A percentile compares a stretch with the other conserved stretches of the same genome.
Evolutionary conservation across 1,140 invertebrate genomes (phyloP).

Genomic region (Bombus terrestris): DNA sequence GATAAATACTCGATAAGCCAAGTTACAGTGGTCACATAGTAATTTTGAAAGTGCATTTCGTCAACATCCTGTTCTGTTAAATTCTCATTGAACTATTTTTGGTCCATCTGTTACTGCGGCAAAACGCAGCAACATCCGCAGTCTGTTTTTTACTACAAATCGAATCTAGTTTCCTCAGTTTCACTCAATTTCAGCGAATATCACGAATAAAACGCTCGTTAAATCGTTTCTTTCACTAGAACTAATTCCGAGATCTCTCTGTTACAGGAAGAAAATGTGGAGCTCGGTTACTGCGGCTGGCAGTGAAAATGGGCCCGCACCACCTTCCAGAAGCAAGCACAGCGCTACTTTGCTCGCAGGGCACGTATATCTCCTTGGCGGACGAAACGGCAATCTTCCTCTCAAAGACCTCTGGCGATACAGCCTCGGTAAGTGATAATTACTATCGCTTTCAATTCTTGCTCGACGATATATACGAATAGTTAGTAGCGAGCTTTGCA

Average conservation of each 20-base stretch:
- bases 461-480: background rate
- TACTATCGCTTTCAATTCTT: slow-evolving; percentile 8
- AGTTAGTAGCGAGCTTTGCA: no score
- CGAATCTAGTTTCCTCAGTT: background rate
- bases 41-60: no score
- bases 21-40: no score
- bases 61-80: no score
- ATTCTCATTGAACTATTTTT: no score
- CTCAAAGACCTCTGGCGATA: slow-evolving; percentile 94
- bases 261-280: slow-evolving; percentile 83
- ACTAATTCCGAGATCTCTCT: slow-evolving; percentile 18
- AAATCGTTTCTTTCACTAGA: background rate
- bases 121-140: no score
- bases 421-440: slow-evolving; percentile 86
- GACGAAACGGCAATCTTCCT: slow-evolving; percentile 91
- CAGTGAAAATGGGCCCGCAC: slow-evolving; percentile 84
- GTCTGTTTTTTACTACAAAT: no score
- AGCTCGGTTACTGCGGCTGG: slow-evolving; percentile 84
- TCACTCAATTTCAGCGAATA: background rate
- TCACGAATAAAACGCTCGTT: background rate
- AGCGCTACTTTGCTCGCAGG: slow-evolving; percentile 90
- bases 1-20: no score
- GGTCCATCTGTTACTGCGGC: no score
- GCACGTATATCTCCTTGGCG: slow-evolving; percentile 91
- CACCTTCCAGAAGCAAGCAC: slow-evolving; percentile 90